A percentile compares a stretch with the other conserved stretches of the same genome.
These are phyloP conservation scores for Porites cylindrica DNA, from an alignment of 92 coral and sea anemone genomes.

Conservation along the genomic window DNA sequence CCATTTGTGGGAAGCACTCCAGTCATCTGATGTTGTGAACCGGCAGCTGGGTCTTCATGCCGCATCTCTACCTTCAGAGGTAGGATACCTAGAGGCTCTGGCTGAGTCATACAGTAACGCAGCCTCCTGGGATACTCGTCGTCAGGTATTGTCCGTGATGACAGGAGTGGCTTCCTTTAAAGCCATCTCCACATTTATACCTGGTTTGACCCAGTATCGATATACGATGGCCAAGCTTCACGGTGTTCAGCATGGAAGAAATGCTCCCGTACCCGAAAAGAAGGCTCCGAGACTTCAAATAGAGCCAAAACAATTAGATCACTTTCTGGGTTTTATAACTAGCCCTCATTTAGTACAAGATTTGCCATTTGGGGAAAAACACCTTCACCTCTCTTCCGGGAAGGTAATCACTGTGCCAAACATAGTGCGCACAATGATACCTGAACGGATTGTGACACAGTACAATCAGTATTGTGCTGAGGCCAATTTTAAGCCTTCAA, in stretches of 20 bases:
- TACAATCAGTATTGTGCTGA: constrained; percentile 50
- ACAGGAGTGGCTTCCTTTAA: constrained; percentile 13
- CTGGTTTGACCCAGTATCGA: constrained; percentile 18
- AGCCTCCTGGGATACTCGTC: constrained; percentile 26
- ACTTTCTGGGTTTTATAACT: constrained; percentile 47
- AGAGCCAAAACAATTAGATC: constrained; percentile 38
- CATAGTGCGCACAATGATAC: constrained; percentile 47
- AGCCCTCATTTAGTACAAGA: constrained; percentile 54
- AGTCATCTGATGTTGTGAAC: constrained; percentile 21
- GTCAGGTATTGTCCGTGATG: constrained; percentile 11
- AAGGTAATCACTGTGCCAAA: constrained; percentile 36
- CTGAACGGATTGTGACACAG: constrained; percentile 50
- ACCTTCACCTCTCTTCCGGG: constrained; percentile 21
- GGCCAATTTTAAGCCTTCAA: constrained; percentile 37
- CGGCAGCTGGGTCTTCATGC: constrained; percentile 20
- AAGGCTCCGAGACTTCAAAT: constrained; percentile 27
- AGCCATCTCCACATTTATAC: constrained; percentile 17
- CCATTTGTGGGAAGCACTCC: constrained; percentile 34
- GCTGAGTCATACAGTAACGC: constrained; percentile 35
- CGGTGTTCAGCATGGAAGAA: constrained; percentile 32
- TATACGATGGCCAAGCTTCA: constrained; percentile 22
- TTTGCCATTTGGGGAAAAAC: constrained; percentile 40
- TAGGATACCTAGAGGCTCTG: constrained; percentile 35
- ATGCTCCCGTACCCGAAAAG: constrained; percentile 19
- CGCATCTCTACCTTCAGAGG: constrained; percentile 31